A percentile compares a stretch with the other conserved stretches of the same genome.
These are phyloP conservation scores for Mormoops blainvillei DNA, from an alignment of 2,113 vertebrate genomes.

Conservation along the genomic window DNA sequence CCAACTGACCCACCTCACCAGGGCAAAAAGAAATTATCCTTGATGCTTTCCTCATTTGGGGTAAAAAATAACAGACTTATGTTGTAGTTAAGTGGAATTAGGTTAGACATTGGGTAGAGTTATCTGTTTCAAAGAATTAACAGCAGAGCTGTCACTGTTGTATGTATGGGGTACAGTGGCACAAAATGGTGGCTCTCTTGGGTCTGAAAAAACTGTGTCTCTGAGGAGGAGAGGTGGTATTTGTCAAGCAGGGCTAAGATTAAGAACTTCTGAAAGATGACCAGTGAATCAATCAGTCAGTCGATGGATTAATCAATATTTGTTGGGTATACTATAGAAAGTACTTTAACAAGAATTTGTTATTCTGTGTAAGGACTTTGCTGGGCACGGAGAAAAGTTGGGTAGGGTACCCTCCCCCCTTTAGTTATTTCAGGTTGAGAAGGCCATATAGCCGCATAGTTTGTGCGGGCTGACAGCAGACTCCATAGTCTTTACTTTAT, in stretches of 20 bases:
- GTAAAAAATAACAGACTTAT: not conserved
- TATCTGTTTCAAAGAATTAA: not conserved
- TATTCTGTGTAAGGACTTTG: not conserved
- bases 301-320: not conserved
- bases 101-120: not conserved
- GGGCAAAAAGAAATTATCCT: not conserved
- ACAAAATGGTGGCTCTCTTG: not conserved
- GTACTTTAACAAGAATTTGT: not conserved
- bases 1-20: too few relatives aligned
- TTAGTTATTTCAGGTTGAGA: not conserved
- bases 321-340: not conserved
- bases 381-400: not conserved
- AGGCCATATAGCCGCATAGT: not conserved
- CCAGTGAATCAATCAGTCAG: not conserved
- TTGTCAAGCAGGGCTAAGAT: not conserved
- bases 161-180: not conserved
- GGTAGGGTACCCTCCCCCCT: too few relatives aligned
- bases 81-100: not conserved
- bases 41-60: not conserved
- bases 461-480: not conserved
- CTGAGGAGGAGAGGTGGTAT: not conserved
- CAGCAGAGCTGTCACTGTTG: not conserved
- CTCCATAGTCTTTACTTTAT: not conserved
- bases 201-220: not conserved
- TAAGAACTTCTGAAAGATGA: not conserved